These are phyloP conservation scores for Drosophila obscura DNA, from an alignment of 1,140 invertebrate species.

Conservation along the genomic window DNA sequence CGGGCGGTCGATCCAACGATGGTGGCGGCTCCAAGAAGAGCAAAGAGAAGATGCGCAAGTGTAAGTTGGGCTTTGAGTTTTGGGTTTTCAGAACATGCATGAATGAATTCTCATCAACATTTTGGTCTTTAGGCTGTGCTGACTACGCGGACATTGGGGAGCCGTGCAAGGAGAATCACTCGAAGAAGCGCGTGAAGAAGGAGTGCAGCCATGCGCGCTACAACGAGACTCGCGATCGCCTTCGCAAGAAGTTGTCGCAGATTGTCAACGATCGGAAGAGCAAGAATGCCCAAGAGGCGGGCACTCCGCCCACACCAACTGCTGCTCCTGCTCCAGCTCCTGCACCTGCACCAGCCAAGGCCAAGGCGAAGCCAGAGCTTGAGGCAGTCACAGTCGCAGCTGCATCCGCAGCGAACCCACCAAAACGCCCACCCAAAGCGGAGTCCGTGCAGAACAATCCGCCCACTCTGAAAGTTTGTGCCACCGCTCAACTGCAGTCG, in stretches of 20 bases:
- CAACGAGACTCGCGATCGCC: conserved; percentile 84
- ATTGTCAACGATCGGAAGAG: conserved; percentile 76
- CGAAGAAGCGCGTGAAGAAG: conserved; percentile 79
- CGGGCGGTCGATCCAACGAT: conserved; percentile 39
- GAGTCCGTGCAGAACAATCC: conserved; percentile 48
- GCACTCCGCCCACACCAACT: conserved; percentile 1
- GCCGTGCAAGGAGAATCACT: conserved; percentile 79
- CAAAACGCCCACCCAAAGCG: conserved; percentile 37
- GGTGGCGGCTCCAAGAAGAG: conserved; percentile 65
- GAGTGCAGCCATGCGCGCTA: conserved; percentile 82
- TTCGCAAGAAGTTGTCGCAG: conserved; percentile 84
- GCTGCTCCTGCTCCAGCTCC: too few relatives aligned
- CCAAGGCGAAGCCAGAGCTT: conserved; percentile 32
- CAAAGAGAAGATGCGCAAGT: conserved; percentile 79
- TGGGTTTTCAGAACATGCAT: neutral
- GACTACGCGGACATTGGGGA: conserved; percentile 81
- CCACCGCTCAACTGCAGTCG: conserved; percentile 61
- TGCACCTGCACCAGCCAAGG: conserved; percentile 11
- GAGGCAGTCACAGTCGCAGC: conserved; percentile 1
- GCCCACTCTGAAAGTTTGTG: conserved; percentile 63
- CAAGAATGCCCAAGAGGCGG: conserved; percentile 48
- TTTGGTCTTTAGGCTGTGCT: conserved; percentile 58
- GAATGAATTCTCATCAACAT: neutral
- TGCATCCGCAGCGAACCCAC: conserved; percentile 24
- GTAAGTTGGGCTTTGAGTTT: conserved; percentile 40